A percentile compares a stretch with the other conserved stretches of the same genome.
Conservation (phyloP, 2,113 vertebrate genomes). For the Symphodus melops region DNA sequence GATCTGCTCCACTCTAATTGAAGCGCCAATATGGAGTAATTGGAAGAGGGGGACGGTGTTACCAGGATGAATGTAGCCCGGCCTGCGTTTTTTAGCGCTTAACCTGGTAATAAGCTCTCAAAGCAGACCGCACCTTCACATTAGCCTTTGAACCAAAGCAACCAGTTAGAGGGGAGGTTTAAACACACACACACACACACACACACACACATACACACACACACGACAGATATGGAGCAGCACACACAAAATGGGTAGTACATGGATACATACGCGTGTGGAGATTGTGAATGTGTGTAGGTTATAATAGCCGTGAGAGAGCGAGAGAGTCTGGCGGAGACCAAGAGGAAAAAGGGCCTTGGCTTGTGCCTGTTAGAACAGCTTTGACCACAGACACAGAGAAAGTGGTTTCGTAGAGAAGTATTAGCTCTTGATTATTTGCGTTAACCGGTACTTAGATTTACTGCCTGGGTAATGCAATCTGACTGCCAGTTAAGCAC, state of each 20-base stretch:
- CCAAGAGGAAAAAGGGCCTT: slow-evolving; percentile 48
- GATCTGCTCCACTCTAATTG: slow-evolving; percentile 72
- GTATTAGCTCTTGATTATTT: slow-evolving; percentile 81
- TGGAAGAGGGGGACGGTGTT: slow-evolving; percentile 59
- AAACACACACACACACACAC: slow-evolving; percentile 25
- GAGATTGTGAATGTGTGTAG: slow-evolving; percentile 36
- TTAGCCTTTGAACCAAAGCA: slow-evolving; percentile 65
- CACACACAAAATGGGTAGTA: slow-evolving; percentile 13
- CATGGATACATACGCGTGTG: slow-evolving; percentile 15
- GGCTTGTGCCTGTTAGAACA: slow-evolving; percentile 65
- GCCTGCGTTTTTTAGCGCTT: slow-evolving; percentile 63
- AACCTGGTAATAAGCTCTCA: slow-evolving; percentile 72
- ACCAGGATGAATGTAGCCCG: slow-evolving; percentile 51
- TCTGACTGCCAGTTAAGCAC: slow-evolving; percentile 82
- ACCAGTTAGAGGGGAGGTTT: slow-evolving; percentile 28
- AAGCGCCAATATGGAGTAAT: slow-evolving; percentile 71
- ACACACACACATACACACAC: slow-evolving; percentile 25
- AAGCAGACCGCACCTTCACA: slow-evolving; percentile 54
- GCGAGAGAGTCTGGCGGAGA: slow-evolving; percentile 41
- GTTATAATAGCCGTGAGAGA: slow-evolving; percentile 54
- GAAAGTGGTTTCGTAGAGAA: slow-evolving; percentile 74
- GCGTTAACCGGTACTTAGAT: slow-evolving; percentile 80
- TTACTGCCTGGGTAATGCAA: slow-evolving; percentile 80
- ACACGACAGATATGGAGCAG: slow-evolving; percentile 9
- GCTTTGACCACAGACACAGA: slow-evolving; percentile 76